Conservation (phyloP, 2,113 vertebrate species). For the Heterotis niloticus region DNA sequence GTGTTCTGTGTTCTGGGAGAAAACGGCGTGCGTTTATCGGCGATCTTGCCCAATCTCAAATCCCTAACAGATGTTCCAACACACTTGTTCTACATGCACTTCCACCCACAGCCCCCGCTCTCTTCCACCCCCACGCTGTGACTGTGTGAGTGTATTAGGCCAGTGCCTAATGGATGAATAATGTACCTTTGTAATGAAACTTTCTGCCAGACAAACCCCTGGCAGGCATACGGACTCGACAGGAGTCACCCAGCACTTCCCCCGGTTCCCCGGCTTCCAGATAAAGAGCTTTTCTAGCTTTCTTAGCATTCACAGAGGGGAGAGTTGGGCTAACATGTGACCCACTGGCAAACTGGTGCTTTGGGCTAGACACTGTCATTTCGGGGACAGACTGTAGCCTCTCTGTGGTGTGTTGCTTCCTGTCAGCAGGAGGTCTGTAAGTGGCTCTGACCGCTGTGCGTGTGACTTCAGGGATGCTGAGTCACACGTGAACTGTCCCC, state of each 20-base stretch:
- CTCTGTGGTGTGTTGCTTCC: not conserved
- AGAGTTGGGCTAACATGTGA: too few species aligned
- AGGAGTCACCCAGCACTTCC: too few species aligned
- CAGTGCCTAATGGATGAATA: constrained; percentile 22
- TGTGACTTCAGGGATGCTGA: not conserved
- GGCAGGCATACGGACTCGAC: not conserved
- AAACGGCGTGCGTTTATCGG: not conserved
- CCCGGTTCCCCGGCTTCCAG: too few species aligned
- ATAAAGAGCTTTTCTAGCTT: too few species aligned
- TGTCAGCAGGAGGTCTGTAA: not conserved
- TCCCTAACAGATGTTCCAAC: constrained; percentile 37
- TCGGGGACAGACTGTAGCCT: too few species aligned
- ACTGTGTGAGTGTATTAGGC: constrained; percentile 1
- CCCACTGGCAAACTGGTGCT: too few species aligned
- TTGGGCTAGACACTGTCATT: too few species aligned
- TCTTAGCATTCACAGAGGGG: too few species aligned
- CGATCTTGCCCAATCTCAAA: constrained; percentile 32
- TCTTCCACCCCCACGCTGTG: too few species aligned
- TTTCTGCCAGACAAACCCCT: not conserved
- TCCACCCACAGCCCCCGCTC: too few species aligned
- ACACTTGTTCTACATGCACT: constrained; percentile 6
- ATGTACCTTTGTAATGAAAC: constrained; percentile 15
- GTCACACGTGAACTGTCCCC: not conserved
- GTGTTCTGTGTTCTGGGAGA: not conserved
- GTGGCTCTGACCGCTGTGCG: not conserved